phyloP scores from a whole-genome alignment of 2,888 invertebrate genomes.

The Junonia oenone region DNA sequence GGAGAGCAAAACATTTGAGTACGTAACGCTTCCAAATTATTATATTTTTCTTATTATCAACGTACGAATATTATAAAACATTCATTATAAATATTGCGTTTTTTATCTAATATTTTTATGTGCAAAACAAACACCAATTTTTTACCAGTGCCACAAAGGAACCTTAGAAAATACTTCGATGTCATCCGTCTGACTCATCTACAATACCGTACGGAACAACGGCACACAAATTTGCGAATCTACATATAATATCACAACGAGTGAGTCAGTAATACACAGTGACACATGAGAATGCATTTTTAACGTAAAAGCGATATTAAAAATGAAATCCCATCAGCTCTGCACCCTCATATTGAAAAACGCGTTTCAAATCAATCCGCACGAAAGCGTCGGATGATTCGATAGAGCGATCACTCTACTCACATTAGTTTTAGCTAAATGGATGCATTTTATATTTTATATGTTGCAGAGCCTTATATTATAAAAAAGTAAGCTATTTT shows the following conservation, averaged over 20 bases:
- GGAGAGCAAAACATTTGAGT: too few species aligned
- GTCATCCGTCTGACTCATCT: too few species aligned
- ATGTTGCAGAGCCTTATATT: too few species aligned
- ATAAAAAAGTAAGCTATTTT: too few species aligned
- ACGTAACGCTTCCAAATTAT: too few species aligned
- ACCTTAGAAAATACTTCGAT: background rate
- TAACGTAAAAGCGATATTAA: background rate
- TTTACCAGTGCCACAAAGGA: background rate
- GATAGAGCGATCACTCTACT: background rate
- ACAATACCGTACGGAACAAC: background rate
- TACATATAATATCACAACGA: background rate
- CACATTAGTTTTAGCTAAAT: background rate
- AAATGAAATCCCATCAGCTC: background rate
- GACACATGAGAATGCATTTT: background rate
- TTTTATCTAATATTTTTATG: too few species aligned
- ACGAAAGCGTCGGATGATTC: background rate
- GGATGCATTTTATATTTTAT: background rate
- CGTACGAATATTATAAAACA: too few species aligned
- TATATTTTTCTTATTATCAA: too few species aligned
- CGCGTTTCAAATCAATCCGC: constrained; percentile 9
- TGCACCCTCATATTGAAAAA: constrained; percentile 16
- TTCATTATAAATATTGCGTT: too few species aligned
- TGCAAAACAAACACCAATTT: too few species aligned
- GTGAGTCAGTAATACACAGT: background rate
- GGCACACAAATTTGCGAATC: too few species aligned